These are phyloP conservation scores for Diplolepis rosae DNA, from an alignment of 2,888 invertebrate genomes.

Conservation along the genomic window DNA sequence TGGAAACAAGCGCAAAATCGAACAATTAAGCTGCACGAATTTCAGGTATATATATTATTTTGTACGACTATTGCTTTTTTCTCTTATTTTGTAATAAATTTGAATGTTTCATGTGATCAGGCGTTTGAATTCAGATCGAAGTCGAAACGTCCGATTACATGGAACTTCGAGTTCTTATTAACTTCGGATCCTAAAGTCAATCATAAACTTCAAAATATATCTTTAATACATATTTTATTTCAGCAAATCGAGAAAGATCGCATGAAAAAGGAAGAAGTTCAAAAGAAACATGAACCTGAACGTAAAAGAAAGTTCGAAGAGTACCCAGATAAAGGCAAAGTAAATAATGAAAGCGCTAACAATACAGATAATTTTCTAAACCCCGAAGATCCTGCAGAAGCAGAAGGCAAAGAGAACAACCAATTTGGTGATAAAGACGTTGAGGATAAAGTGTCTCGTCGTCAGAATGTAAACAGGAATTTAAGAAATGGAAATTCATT, in stretches of 20 bases:
- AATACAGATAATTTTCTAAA: neutral
- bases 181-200: no score
- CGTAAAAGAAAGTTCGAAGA: slow-evolving; percentile 75
- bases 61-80: no score
- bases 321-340: slow-evolving; percentile 62
- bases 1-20: slow-evolving; percentile 93
- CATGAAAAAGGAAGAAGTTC: slow-evolving; percentile 78
- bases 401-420: slow-evolving; percentile 43
- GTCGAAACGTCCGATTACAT: no score
- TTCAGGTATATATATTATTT: slow-evolving; percentile 74
- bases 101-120: no score
- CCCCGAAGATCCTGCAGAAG: slow-evolving; percentile 24
- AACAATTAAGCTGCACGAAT: slow-evolving; percentile 87
- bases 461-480: slow-evolving; percentile 32
- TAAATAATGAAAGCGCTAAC: slow-evolving; percentile 14
- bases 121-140: no score
- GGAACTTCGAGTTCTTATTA: no score
- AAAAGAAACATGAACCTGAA: slow-evolving; percentile 76
- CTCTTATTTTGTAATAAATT: no score
- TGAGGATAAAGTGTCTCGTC: neutral
- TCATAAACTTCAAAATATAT: no score
- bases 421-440: slow-evolving; percentile 14
- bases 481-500: slow-evolving; percentile 47
- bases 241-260: slow-evolving; percentile 66
- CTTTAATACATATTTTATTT: slow-evolving; percentile 17